These are phyloP conservation scores for Chesias legatella DNA, from an alignment of 2,888 invertebrate genomes.

Conservation along the genomic window DNA sequence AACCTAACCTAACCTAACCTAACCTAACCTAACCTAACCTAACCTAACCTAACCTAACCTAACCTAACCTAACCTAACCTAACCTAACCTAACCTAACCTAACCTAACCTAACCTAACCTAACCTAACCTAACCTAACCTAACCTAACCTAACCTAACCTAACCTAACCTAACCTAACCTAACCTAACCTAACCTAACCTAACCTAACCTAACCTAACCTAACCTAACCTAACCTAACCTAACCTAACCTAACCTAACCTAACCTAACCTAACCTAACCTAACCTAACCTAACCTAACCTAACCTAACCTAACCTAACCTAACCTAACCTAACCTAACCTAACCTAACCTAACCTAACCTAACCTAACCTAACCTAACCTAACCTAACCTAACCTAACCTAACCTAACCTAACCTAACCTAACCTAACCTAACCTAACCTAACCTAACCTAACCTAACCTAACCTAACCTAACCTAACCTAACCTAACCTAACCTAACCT, in stretches of 20 bases:
- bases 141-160: slow-evolving; percentile 9
- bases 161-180: slow-evolving; percentile 12
- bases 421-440: slow-evolving; percentile 1
- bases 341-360: slow-evolving; percentile 1
- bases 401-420: slow-evolving; percentile 1
- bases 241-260: slow-evolving; percentile 1
- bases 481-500: slow-evolving; percentile 1
- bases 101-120: slow-evolving; percentile 17
- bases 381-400: slow-evolving; percentile 1
- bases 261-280: slow-evolving; percentile 1
- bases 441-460: slow-evolving; percentile 1
- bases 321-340: slow-evolving; percentile 1
- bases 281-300: neutral
- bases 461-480: slow-evolving; percentile 1
- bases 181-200: slow-evolving; percentile 12
- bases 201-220: slow-evolving; percentile 12
- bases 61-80: slow-evolving; percentile 19
- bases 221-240: slow-evolving; percentile 11
- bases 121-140: slow-evolving; percentile 11
- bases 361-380: slow-evolving; percentile 1
- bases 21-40: slow-evolving; percentile 17
- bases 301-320: slow-evolving; percentile 1
- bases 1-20: slow-evolving; percentile 19
- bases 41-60: slow-evolving; percentile 16
- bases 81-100: slow-evolving; percentile 16